phyloP scores from a whole-genome alignment of 2,797 vertebrate species.

The Cetoscarus ocellatus region DNA sequence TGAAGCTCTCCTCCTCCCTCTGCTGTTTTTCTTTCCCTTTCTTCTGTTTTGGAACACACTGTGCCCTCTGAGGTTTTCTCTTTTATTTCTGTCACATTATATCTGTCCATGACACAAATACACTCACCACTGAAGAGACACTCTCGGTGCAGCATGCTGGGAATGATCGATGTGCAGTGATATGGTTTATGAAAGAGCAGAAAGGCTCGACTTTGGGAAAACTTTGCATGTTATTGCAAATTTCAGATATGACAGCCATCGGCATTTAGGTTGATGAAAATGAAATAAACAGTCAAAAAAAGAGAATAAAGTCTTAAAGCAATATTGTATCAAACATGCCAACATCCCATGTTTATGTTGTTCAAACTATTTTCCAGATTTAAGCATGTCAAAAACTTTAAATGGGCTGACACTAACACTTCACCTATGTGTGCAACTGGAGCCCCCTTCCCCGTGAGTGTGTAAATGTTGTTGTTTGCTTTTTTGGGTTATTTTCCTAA shows the following conservation, averaged over 20 bases:
- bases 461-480: too few relatives aligned
- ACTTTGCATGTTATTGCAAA: not conserved
- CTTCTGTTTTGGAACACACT: constrained; percentile 71
- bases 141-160: not conserved
- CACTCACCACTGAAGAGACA: not conserved
- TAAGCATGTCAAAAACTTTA: too few relatives aligned
- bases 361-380: too few relatives aligned
- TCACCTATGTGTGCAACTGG: too few relatives aligned
- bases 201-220: too few relatives aligned
- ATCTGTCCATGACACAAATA: constrained; percentile 1
- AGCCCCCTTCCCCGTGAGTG: too few relatives aligned
- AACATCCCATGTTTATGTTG: too few relatives aligned
- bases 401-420: too few relatives aligned
- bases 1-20: constrained; percentile 35
- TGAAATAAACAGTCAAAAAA: not conserved
- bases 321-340: too few relatives aligned
- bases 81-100: constrained; percentile 26
- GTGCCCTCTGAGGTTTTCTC: constrained; percentile 22
- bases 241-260: not conserved
- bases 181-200: not conserved
- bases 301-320: not conserved
- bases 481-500: too few relatives aligned
- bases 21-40: constrained; percentile 64
- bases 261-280: not conserved
- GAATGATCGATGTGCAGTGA: not conserved